Evolutionary conservation across 2,113 vertebrate species (phyloP), one percentile per base, ranked within the genome.

Genomic region (Otolemur garnettii): DNA sequence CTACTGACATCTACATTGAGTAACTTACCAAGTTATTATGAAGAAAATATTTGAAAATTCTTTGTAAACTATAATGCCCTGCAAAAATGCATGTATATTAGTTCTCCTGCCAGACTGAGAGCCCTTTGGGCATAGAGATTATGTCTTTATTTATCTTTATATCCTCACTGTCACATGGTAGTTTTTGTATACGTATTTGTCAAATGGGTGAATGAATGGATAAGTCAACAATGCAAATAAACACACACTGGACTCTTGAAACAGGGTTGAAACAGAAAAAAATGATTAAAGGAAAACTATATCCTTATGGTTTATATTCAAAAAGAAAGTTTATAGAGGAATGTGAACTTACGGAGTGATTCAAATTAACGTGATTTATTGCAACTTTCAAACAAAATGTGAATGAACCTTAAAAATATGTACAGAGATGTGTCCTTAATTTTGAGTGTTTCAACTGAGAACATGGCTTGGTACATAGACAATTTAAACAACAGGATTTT

Each of bases 401-500:
- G 95, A 97, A 94, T 93, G 77, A 97, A 95, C 74, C 62, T 95
- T 94, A 82, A 97, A 98, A 98, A 83, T 59, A 92, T 87, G 64
- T 89, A 92, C 53, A 98, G 68, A 96, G 96, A 90, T 82, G 69
- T 97, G 91, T 96, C 92, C 93, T 93, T 84, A 78, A 97, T 97
- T 96, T 95, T 97, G 91, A 98, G 66, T 96, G 72, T 97, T 98
- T 96, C 96, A 97, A 81, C 72, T 84, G 86, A 98, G 97, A 96
- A 98, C 28, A 95, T 91, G 85, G 95, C 57, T 98, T 98, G 97
- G 97, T 98, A 95, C 81, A 81, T 87, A 96, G 97, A 98, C 96
- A 98, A 98, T 90, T 96, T 97, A 98, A 98, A 98, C 97, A 98
- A 95, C 0, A 89, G 98, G 94, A 98, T 94, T 98, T 96, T 98